A percentile compares a stretch with the other conserved stretches of the same genome.
phyloP scores from a whole-genome alignment of 2,797 vertebrate species.

The Thalassophryne amazonica region DNA sequence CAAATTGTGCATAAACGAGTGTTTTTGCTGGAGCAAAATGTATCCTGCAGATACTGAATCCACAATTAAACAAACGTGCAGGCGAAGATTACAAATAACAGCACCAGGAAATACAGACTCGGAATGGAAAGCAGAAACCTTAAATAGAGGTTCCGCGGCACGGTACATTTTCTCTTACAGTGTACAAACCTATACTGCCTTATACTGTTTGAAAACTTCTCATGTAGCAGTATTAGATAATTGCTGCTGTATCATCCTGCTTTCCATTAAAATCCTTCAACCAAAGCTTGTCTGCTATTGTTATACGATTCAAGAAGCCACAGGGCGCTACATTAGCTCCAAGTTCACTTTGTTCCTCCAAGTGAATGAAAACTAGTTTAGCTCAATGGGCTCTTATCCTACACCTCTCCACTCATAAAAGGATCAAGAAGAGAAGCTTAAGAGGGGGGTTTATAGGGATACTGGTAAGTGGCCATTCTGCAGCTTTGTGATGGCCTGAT shows the following conservation, averaged over 20 bases:
- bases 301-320: slow-evolving; percentile 26
- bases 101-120: neutral
- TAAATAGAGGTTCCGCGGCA: neutral
- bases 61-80: neutral
- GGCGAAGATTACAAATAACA: neutral
- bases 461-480: slow-evolving; percentile 41
- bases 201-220: slow-evolving; percentile 1
- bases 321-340: slow-evolving; percentile 23
- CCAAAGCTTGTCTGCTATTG: slow-evolving; percentile 26
- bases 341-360: slow-evolving; percentile 16
- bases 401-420: slow-evolving; percentile 38
- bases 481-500: slow-evolving; percentile 7
- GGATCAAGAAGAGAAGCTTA: slow-evolving; percentile 17
- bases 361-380: slow-evolving; percentile 42
- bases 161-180: neutral
- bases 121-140: neutral
- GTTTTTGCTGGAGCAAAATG: neutral
- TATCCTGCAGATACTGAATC: neutral
- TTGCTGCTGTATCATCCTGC: slow-evolving; percentile 6
- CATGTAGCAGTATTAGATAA: neutral
- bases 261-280: slow-evolving; percentile 33
- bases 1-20: no score
- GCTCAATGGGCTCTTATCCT: slow-evolving; percentile 41
- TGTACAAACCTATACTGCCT: neutral
- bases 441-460: slow-evolving; percentile 30